Evolutionary conservation across 2,113 vertebrate species (phyloP).

Genomic region (Meriones unguiculatus): DNA sequence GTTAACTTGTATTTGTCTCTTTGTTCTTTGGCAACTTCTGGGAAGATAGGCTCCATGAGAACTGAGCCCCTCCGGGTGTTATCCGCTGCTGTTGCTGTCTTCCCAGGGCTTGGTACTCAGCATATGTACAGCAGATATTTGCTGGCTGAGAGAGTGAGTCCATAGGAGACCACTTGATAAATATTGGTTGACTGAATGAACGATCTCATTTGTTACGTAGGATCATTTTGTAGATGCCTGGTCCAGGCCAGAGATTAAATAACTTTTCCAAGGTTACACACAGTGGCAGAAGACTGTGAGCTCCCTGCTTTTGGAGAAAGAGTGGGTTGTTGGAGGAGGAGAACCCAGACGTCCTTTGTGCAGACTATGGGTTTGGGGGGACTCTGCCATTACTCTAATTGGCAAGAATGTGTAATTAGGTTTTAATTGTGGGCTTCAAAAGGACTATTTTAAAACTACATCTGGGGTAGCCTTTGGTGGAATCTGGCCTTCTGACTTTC

Average conservation of each 20-base stretch:
- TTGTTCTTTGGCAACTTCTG: background rate
- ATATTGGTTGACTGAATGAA: background rate
- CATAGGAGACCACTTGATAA: background rate
- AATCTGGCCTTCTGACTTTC: conserved; percentile 41
- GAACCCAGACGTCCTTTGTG: background rate
- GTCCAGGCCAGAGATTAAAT: background rate
- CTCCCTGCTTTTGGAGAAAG: background rate
- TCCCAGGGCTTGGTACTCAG: background rate
- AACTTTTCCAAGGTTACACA: background rate
- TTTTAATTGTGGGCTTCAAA: conserved; percentile 68
- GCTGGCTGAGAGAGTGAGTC: background rate
- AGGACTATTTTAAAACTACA: conserved; percentile 72
- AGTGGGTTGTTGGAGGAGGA: background rate
- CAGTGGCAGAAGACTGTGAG: background rate
- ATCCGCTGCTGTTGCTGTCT: background rate
- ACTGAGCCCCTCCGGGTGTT: background rate
- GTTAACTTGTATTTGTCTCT: background rate
- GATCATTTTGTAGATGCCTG: background rate
- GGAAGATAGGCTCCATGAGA: background rate
- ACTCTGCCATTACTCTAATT: conserved; percentile 56
- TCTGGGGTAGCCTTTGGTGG: conserved; percentile 62
- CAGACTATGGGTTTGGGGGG: conserved; percentile 10
- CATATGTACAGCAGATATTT: background rate
- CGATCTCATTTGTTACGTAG: background rate
- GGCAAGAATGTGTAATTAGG: conserved; percentile 56